Conservation (phyloP, 2,113 vertebrate species). For the Greenwoodochromis staneri region DNA sequence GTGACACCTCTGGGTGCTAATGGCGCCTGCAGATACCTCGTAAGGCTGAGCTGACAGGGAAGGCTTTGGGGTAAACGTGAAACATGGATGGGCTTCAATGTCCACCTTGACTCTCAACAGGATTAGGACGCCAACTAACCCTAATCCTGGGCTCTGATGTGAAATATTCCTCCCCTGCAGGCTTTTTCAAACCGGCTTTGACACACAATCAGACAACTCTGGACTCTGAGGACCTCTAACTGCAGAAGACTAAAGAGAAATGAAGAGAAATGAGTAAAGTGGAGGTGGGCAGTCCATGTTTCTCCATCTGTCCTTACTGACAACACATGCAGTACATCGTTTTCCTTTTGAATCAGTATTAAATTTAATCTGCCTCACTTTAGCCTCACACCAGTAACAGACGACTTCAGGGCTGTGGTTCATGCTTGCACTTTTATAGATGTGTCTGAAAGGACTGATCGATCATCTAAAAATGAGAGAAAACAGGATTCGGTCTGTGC, state of each 20-base stretch:
- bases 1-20: conserved; percentile 27
- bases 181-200: neutral
- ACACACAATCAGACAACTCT: neutral
- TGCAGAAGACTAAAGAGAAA: neutral
- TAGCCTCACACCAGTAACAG: neutral
- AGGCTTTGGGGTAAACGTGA: conserved; percentile 2
- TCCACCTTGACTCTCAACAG: conserved; percentile 4
- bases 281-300: neutral
- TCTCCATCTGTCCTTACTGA: neutral
- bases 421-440: neutral
- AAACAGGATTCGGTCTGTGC: neutral
- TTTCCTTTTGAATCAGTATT: neutral
- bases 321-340: rapidly evolving
- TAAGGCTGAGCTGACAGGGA: conserved; percentile 8
- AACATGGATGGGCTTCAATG: neutral
- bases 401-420: neutral
- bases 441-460: neutral
- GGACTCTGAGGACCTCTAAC: conserved; percentile 6
- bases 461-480: neutral
- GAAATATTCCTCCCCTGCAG: conserved; percentile 40
- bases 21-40: conserved; percentile 1
- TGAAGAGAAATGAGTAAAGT: neutral
- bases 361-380: neutral
- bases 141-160: conserved; percentile 27
- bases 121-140: conserved; percentile 32